These are phyloP conservation scores for Drosophila limbata DNA, from an alignment of 2,888 invertebrate species.

Conservation along the genomic window DNA sequence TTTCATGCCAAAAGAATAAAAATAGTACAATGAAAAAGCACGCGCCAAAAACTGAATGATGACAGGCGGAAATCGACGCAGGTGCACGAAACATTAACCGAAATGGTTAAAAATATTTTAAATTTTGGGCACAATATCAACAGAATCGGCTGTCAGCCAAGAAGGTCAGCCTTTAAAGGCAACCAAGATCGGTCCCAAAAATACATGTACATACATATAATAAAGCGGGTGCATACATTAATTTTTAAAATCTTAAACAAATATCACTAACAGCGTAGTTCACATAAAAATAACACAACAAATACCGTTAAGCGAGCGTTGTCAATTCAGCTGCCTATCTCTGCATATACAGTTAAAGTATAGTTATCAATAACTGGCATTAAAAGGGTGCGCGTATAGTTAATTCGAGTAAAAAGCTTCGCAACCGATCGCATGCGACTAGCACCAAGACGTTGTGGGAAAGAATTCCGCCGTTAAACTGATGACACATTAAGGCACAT, in stretches of 20 bases:
- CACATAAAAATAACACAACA: neutral
- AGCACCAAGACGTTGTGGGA: conserved; percentile 51
- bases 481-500: conserved; percentile 51
- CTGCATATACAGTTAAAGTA: conserved; percentile 22
- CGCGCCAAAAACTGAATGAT: conserved; percentile 26
- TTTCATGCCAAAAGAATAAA: conserved; percentile 17
- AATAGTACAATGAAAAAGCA: conserved; percentile 9
- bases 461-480: conserved; percentile 69
- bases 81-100: conserved; percentile 5
- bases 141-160: conserved; percentile 10
- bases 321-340: conserved; percentile 59
- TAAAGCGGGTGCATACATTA: conserved; percentile 20
- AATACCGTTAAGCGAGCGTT: conserved; percentile 37
- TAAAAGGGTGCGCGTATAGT: conserved; percentile 31
- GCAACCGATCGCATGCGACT: conserved; percentile 56
- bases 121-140: conserved; percentile 36
- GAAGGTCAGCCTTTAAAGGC: conserved; percentile 23
- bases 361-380: conserved; percentile 68
- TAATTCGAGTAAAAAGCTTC: conserved; percentile 13
- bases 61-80: conserved; percentile 25
- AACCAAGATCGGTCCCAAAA: neutral
- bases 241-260: conserved; percentile 6
- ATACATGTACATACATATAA: neutral
- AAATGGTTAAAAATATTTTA: conserved; percentile 26
- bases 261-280: conserved; percentile 4